Conservation (phyloP, 2,888 invertebrate genomes). For the Drosophila buzzatii region DNA sequence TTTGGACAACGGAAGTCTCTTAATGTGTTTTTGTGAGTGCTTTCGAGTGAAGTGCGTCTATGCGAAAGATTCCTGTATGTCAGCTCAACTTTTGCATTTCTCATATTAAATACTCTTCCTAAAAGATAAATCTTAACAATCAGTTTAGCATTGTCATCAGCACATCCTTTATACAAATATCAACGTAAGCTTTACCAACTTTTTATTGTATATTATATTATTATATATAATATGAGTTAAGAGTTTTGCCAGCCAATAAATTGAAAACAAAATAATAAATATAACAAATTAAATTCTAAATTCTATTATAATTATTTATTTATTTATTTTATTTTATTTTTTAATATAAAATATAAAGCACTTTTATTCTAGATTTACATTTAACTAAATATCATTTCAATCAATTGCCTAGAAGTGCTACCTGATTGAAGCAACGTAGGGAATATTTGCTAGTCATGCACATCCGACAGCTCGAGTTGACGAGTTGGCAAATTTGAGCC, state of each 20-base stretch:
- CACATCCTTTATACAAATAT: not conserved
- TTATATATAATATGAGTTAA: not conserved
- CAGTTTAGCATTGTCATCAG: slow-evolving; percentile 32
- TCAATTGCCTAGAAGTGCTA: not conserved
- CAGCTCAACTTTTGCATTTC: slow-evolving; percentile 61
- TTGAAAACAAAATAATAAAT: no score
- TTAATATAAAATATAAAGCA: no score
- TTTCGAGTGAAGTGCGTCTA: slow-evolving; percentile 23
- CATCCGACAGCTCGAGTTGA: not conserved
- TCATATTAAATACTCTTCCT: slow-evolving; percentile 48
- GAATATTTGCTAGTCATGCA: not conserved
- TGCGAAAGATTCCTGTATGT: slow-evolving; percentile 42
- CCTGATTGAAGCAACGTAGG: not conserved
- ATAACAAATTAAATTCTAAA: no score
- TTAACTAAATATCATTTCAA: not conserved
- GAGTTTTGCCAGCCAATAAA: not conserved
- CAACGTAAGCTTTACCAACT: not conserved
- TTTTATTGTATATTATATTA: no score
- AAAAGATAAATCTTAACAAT: not conserved
- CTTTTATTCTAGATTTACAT: no score
- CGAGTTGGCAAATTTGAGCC: not conserved
- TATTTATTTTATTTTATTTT: no score
- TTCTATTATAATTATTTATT: no score
- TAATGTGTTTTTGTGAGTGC: slow-evolving; percentile 25
- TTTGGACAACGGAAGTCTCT: slow-evolving; percentile 68